phyloP scores from a whole-genome alignment of 2,888 invertebrate genomes.

The Agriopis aurantiaria region DNA sequence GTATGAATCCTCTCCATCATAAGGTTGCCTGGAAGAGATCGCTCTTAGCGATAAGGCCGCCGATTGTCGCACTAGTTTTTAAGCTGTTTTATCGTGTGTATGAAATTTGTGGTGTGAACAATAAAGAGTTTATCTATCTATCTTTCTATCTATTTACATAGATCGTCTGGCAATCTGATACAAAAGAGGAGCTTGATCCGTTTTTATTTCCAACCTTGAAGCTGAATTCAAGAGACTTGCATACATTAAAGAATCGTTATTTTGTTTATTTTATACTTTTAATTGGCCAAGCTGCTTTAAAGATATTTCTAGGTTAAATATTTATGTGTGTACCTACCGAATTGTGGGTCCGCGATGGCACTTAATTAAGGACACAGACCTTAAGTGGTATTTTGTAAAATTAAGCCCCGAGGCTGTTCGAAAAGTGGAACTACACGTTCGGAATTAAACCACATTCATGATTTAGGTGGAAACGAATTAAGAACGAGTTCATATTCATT shows the following conservation, averaged over 20 bases:
- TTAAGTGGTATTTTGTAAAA: slow-evolving; percentile 26
- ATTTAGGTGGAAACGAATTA: background rate
- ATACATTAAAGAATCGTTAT: slow-evolving; percentile 37
- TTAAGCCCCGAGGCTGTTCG: slow-evolving; percentile 5
- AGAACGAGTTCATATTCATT: too few relatives aligned
- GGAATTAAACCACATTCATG: background rate
- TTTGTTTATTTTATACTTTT: slow-evolving; percentile 39
- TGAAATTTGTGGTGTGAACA: too few relatives aligned
- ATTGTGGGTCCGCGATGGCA: slow-evolving; percentile 30
- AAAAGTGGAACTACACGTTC: slow-evolving; percentile 10
- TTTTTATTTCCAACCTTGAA: slow-evolving; percentile 39
- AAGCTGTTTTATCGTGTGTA: too few relatives aligned
- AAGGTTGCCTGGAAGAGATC: too few relatives aligned
- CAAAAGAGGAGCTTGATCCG: slow-evolving; percentile 17
- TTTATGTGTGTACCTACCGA: slow-evolving; percentile 38
- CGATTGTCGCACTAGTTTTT: too few relatives aligned
- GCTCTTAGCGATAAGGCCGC: too few relatives aligned
- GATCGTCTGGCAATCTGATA: background rate
- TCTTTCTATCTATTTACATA: too few relatives aligned
- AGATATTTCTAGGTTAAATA: slow-evolving; percentile 48
- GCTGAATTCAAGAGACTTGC: slow-evolving; percentile 30
- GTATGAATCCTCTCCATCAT: too few relatives aligned
- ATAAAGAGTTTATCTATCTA: too few relatives aligned
- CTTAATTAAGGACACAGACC: slow-evolving; percentile 25
- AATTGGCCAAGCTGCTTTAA: slow-evolving; percentile 40